Evolutionary conservation across 2,113 vertebrate genomes (phyloP).

Genomic region (Amia ocellicauda): DNA sequence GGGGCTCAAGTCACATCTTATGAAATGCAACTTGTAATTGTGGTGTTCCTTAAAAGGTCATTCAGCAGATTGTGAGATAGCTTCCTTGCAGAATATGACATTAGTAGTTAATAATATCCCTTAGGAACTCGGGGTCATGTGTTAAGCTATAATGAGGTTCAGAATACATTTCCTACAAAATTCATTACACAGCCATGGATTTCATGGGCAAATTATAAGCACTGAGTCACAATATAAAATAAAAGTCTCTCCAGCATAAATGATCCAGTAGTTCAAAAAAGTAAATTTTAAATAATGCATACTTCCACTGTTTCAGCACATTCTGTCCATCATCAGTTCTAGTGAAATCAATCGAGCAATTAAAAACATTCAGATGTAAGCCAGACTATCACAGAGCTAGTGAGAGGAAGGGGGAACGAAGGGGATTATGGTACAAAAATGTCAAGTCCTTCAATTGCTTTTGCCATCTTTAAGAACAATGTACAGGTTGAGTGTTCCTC

Average conservation of each 20-base stretch:
- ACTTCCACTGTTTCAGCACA: not conserved
- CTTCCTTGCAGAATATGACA: not conserved
- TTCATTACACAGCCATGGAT: constrained; percentile 77
- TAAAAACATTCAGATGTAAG: not conserved
- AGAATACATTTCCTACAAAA: constrained; percentile 71
- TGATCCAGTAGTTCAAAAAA: not conserved
- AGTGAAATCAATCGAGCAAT: constrained; percentile 9
- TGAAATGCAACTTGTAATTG: not conserved
- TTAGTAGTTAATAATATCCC: constrained; percentile 9
- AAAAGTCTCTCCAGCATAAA: not conserved
- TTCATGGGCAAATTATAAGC: constrained; percentile 73
- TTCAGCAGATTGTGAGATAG: not conserved
- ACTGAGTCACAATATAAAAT: constrained; percentile 51
- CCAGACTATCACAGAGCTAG: constrained; percentile 1
- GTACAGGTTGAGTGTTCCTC: too few relatives aligned
- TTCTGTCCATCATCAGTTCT: not conserved
- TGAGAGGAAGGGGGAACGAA: not conserved
- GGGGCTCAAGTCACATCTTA: too few relatives aligned
- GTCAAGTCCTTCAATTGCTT: too few relatives aligned
- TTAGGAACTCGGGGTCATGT: not conserved
- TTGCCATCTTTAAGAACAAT: too few relatives aligned
- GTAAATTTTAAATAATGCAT: constrained; percentile 1
- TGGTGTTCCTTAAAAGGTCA: not conserved
- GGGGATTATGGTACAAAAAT: not conserved
- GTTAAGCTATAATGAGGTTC: constrained; percentile 32